Evolutionary conservation across 2,797 vertebrate genomes (phyloP).

Genomic region (Aselliscus stoliczkanus): DNA sequence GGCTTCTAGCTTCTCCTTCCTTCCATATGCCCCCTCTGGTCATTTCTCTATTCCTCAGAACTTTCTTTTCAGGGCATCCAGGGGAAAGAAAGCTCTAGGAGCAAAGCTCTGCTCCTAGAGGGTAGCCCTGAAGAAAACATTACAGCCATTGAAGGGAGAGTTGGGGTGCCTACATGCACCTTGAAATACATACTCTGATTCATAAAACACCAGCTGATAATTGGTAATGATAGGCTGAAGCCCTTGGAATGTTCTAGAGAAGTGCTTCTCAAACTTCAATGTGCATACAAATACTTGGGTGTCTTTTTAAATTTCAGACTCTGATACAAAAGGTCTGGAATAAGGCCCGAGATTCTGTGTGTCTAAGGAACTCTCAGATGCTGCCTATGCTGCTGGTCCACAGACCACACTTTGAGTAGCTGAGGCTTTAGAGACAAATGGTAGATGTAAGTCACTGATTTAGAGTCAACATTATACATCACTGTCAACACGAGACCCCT

Average conservation of each 20-base stretch:
- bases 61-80: not conserved
- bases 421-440: not conserved
- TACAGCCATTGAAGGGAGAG: not conserved
- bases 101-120: not conserved
- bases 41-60: not conserved
- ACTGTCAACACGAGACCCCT: accelerated
- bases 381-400: not conserved
- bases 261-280: not conserved
- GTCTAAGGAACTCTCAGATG: not conserved
- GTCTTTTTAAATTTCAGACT: not conserved
- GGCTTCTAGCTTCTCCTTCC: not conserved
- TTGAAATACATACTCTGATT: not conserved
- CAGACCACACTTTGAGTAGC: not conserved
- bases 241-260: not conserved
- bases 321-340: not conserved
- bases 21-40: not conserved
- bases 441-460: not conserved
- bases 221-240: not conserved
- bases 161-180: not conserved
- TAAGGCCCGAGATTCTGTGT: not conserved
- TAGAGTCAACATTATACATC: not conserved
- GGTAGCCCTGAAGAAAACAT: not conserved
- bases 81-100: not conserved
- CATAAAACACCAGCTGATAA: not conserved
- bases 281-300: not conserved